Evolutionary conservation across 2,888 invertebrate genomes (phyloP).

Genomic region (Chouioia cunea): DNA sequence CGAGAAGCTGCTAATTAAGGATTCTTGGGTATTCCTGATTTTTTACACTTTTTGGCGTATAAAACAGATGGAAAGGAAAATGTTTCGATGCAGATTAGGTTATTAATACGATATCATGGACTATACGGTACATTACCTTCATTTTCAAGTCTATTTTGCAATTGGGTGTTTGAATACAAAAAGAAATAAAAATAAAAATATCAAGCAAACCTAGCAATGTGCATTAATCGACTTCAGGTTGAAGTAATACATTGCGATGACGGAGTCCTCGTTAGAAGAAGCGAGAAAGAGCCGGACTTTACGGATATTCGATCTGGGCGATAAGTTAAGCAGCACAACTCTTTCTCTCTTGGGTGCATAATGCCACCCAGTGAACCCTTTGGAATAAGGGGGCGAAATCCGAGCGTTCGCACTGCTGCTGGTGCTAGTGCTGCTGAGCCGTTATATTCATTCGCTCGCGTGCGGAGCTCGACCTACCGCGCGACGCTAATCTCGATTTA

Average conservation of each 20-base stretch:
- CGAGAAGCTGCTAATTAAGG: conserved; percentile 33
- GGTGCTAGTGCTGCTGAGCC: conserved; percentile 51
- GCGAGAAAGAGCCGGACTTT: conserved; percentile 50
- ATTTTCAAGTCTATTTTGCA: too few relatives aligned
- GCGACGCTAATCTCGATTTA: conserved; percentile 63
- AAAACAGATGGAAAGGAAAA: neutral
- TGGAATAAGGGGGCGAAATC: conserved; percentile 57
- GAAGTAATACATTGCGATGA: conserved; percentile 22
- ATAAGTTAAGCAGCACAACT: conserved; percentile 51
- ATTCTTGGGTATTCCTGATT: neutral
- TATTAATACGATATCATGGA: neutral
- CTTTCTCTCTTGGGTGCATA: conserved; percentile 49
- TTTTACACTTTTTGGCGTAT: conserved; percentile 9
- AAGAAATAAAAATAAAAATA: too few relatives aligned
- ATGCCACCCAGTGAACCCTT: conserved; percentile 55
- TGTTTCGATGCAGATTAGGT: neutral
- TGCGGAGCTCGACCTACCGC: conserved; percentile 62
- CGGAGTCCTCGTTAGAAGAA: conserved; percentile 53
- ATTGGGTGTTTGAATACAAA: too few relatives aligned
- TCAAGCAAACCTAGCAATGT: too few relatives aligned
- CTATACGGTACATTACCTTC: too few relatives aligned
- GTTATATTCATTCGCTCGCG: conserved; percentile 41
- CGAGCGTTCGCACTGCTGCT: conserved; percentile 51
- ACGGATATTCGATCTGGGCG: conserved; percentile 54
- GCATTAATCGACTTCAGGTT: too few relatives aligned